phyloP scores from a whole-genome alignment of 2,113 vertebrate genomes.

The Burhinus oedicnemus region DNA sequence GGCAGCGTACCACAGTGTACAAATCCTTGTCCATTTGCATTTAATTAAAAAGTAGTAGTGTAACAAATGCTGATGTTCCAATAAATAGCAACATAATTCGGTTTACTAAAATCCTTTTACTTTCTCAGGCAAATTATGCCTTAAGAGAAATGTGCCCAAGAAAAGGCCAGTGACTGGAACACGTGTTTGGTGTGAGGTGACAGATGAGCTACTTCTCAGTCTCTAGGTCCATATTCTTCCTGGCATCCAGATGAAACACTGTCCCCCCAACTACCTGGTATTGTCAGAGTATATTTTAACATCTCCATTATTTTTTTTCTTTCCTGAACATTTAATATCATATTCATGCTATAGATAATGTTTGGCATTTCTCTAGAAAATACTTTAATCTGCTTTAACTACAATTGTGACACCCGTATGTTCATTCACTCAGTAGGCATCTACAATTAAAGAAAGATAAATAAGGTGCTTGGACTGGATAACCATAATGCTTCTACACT shows the following conservation, averaged over 20 bases:
- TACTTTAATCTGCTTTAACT: not conserved
- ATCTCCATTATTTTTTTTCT: not conserved
- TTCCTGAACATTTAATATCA: not conserved
- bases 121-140: not conserved
- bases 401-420: not conserved
- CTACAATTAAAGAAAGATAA: not conserved
- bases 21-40: not conserved
- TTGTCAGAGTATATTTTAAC: not conserved
- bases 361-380: not conserved
- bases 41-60: not conserved
- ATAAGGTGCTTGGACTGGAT: not conserved
- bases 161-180: not conserved
- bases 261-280: not conserved
- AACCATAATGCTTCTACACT: not conserved
- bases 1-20: not conserved
- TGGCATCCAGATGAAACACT: not conserved
- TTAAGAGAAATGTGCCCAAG: not conserved
- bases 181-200: not conserved
- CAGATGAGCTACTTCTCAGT: not conserved
- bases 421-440: not conserved
- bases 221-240: not conserved
- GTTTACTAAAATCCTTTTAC: not conserved
- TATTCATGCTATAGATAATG: not conserved
- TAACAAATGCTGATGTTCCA: not conserved
- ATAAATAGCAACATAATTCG: not conserved